Evolutionary conservation across 2,888 invertebrate genomes (phyloP).

Genomic region (Eudemis profundana): DNA sequence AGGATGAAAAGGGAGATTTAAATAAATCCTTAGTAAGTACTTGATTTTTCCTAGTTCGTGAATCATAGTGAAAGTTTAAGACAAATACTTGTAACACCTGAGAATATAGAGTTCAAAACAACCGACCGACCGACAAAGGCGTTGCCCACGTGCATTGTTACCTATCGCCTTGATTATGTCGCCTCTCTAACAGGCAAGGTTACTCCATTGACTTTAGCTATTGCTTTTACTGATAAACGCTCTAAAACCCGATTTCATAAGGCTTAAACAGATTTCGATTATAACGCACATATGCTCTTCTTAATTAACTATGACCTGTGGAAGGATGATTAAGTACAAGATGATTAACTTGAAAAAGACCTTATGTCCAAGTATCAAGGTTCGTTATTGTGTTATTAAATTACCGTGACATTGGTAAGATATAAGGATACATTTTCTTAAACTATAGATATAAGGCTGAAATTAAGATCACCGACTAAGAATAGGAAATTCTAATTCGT

Average conservation of each 20-base stretch:
- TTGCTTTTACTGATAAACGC: constrained; percentile 23
- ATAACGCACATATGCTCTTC: background rate
- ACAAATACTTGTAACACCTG: constrained; percentile 8
- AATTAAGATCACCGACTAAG: no score
- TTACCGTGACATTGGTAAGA: no score
- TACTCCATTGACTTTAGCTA: constrained; percentile 28
- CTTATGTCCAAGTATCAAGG: background rate
- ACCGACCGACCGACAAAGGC: constrained; percentile 13
- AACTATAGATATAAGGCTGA: no score
- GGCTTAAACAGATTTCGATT: background rate
- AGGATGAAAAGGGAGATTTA: no score
- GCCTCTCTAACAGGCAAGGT: constrained; percentile 55
- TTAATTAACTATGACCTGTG: background rate
- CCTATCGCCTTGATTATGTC: constrained; percentile 59
- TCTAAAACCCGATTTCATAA: background rate
- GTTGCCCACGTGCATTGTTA: constrained; percentile 58
- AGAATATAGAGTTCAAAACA: constrained; percentile 23
- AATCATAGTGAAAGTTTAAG: constrained; percentile 2
- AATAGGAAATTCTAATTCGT: no score
- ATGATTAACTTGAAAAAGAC: background rate
- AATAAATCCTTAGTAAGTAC: no score
- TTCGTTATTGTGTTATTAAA: no score
- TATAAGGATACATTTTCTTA: no score
- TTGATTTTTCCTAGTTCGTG: no score
- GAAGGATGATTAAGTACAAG: background rate